Conservation (phyloP, 2,797 vertebrate species). For the Dendrocincla tyrannina region DNA sequence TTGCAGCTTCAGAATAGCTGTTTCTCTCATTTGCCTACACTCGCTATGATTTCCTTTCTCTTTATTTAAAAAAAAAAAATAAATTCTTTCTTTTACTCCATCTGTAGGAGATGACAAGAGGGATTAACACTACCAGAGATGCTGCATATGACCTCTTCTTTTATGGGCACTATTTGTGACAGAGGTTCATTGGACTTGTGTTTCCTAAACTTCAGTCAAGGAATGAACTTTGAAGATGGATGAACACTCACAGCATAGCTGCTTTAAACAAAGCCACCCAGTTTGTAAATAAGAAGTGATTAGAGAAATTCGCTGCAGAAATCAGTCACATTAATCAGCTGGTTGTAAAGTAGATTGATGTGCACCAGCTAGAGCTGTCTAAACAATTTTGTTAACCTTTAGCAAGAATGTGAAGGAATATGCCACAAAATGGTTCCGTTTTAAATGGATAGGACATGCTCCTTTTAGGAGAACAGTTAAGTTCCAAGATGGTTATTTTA, state of each 20-base stretch:
- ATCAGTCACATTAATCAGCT: constrained; percentile 70
- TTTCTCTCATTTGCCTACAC: background rate
- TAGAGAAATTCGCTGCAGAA: constrained; percentile 67
- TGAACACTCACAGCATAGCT: constrained; percentile 33
- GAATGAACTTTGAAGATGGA: constrained; percentile 45
- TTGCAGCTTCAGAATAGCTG: background rate
- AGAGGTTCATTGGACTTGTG: background rate
- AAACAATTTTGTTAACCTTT: constrained; percentile 77
- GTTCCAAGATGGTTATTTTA: constrained; percentile 2
- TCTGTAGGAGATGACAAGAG: background rate
- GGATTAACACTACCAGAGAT: background rate
- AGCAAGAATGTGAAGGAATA: constrained; percentile 62
- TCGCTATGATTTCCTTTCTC: background rate
- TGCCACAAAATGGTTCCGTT: constrained; percentile 30
- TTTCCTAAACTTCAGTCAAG: constrained; percentile 29
- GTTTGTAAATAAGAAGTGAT: constrained; percentile 69
- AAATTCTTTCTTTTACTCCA: background rate
- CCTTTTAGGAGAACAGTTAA: background rate
- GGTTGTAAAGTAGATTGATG: constrained; percentile 50
- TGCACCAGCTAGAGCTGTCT: constrained; percentile 62
- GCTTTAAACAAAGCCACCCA: constrained; percentile 54
- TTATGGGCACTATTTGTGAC: background rate
- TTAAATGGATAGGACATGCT: background rate
- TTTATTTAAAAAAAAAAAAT: background rate
- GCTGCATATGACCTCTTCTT: background rate